phyloP scores from a whole-genome alignment of 2,113 vertebrate species.

The Syngnathus typhle region DNA sequence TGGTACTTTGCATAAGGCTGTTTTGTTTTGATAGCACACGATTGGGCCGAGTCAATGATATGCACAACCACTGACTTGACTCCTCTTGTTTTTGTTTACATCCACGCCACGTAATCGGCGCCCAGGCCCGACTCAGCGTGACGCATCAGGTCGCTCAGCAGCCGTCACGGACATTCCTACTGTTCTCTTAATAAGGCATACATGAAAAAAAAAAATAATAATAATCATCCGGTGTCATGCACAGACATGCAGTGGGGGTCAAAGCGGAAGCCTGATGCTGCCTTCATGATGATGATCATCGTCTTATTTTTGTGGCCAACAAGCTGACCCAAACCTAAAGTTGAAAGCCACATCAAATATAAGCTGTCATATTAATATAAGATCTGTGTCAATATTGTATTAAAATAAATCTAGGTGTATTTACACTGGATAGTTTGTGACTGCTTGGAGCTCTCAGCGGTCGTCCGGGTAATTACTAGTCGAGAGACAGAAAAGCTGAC shows the following conservation, averaged over 20 bases:
- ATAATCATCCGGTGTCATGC: constrained; percentile 47
- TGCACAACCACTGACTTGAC: constrained; percentile 12
- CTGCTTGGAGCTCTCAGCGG: constrained; percentile 7
- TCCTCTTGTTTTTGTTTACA: constrained; percentile 54
- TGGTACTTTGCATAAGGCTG: no score
- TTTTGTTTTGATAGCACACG: constrained; percentile 12
- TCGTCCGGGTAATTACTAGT: constrained; percentile 27
- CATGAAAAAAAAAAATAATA: constrained; percentile 22
- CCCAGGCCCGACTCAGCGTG: constrained; percentile 32
- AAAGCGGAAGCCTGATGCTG: constrained; percentile 27
- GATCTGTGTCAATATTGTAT: not conserved
- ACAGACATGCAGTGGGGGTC: constrained; percentile 35
- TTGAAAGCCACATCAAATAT: no score
- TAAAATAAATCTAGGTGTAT: not conserved
- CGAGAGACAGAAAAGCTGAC: constrained; percentile 10
- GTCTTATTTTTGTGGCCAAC: not conserved
- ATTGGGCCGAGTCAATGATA: not conserved
- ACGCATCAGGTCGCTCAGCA: constrained; percentile 16
- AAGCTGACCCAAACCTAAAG: not conserved
- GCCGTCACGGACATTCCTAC: constrained; percentile 32
- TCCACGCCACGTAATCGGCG: constrained; percentile 6
- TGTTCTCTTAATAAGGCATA: constrained; percentile 43
- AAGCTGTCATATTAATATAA: not conserved
- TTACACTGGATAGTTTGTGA: not conserved
- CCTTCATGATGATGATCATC: constrained; percentile 3